phyloP scores from a whole-genome alignment of 2,888 invertebrate species.

The Galeruca laticollis region DNA sequence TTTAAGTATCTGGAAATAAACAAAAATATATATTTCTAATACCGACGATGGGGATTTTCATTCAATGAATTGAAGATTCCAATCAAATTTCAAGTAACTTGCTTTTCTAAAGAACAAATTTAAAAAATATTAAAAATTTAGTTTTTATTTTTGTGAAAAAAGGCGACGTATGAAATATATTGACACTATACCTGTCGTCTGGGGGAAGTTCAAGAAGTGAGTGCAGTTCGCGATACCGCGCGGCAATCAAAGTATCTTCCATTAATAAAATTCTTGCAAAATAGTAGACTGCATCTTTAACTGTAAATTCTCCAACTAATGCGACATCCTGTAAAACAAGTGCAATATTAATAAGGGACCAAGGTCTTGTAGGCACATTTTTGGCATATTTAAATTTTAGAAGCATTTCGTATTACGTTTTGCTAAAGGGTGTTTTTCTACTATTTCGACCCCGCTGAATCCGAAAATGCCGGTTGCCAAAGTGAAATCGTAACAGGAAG shows the following conservation, averaged over 20 bases:
- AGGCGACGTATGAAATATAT: too few species aligned
- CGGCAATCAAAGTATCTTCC: conserved; percentile 72
- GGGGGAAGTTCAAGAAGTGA: conserved; percentile 83
- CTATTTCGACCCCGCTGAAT: too few species aligned
- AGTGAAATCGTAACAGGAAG: too few species aligned
- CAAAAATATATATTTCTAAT: not conserved
- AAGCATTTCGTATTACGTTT: too few species aligned
- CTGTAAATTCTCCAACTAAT: conserved; percentile 82
- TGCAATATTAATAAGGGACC: not conserved
- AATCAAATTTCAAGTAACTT: not conserved
- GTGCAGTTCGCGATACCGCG: conserved; percentile 77
- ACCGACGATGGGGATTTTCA: too few species aligned
- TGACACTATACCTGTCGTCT: conserved; percentile 68
- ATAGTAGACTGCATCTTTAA: conserved; percentile 86
- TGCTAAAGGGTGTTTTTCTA: too few species aligned
- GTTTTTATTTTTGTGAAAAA: not conserved
- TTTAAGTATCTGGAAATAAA: conserved; percentile 69
- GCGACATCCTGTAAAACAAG: conserved; percentile 76
- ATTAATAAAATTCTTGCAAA: conserved; percentile 90
- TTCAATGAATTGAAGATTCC: too few species aligned
- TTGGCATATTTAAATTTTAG: too few species aligned
- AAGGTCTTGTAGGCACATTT: too few species aligned
- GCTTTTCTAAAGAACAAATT: not conserved
- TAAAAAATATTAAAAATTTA: not conserved
- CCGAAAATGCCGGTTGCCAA: too few species aligned